Evolutionary conservation across 2,888 invertebrate species (phyloP).

Genomic region (Pristionchus maxplancki): DNA sequence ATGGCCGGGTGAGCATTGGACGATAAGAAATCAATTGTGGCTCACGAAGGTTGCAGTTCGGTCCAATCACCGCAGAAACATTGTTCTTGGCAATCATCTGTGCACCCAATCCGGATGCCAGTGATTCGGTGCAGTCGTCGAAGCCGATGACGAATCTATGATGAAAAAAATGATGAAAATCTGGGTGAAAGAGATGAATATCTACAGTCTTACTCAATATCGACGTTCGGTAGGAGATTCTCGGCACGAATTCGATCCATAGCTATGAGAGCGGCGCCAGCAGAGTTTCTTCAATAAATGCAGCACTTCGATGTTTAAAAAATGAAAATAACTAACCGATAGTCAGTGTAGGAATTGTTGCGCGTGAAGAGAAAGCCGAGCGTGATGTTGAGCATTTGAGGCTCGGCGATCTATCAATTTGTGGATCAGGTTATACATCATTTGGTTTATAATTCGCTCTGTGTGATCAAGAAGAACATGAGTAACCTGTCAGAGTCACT

Average conservation of each 20-base stretch:
- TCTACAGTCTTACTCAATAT: conserved; percentile 54
- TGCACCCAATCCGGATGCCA: conserved; percentile 4
- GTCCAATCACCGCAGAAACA: conserved; percentile 35
- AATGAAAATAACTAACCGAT: conserved; percentile 35
- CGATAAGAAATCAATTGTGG: neutral
- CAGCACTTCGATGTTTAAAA: too few relatives aligned
- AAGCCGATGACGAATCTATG: neutral
- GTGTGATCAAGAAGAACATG: too few relatives aligned
- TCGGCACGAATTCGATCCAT: conserved; percentile 57
- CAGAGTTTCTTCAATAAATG: conserved; percentile 54
- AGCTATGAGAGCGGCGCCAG: conserved; percentile 58
- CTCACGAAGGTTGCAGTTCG: conserved; percentile 45
- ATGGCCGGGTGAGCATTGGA: neutral
- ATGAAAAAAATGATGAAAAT: too few relatives aligned
- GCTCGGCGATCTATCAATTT: neutral
- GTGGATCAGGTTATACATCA: too few relatives aligned
- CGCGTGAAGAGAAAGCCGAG: conserved; percentile 39
- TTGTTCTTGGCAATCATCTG: neutral
- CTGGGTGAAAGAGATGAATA: neutral
- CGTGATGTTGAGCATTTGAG: neutral
- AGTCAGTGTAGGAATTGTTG: conserved; percentile 44
- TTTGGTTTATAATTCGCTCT: too few relatives aligned
- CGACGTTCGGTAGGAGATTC: conserved; percentile 52
- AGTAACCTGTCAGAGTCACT: too few relatives aligned
- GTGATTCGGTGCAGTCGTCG: conserved; percentile 32